Conservation (phyloP, 1,140 invertebrate genomes). For the Dinothrombium tinctorium region DNA sequence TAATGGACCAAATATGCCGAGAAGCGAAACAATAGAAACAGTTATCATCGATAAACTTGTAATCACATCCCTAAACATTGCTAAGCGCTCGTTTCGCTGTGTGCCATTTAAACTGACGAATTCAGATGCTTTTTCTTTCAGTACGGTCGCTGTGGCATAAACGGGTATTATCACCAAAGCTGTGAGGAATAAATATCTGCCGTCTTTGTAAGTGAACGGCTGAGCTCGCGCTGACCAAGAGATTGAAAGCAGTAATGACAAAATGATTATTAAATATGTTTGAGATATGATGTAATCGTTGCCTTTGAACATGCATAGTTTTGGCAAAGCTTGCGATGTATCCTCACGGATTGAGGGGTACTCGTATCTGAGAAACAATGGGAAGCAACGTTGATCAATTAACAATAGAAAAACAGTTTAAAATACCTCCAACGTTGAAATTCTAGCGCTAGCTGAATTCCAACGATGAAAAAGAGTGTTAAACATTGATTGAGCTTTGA, state of each 20-base stretch:
- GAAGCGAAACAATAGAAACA: constrained; percentile 17
- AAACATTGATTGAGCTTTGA: constrained; percentile 21
- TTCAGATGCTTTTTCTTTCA: background rate
- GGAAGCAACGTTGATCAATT: background rate
- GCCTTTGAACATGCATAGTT: background rate
- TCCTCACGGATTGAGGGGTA: background rate
- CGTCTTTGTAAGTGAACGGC: constrained; percentile 1
- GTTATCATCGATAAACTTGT: constrained; percentile 17
- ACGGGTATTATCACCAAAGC: background rate
- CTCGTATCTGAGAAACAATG: background rate
- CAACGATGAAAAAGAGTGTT: constrained; percentile 21
- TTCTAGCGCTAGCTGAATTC: constrained; percentile 21
- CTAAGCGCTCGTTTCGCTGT: background rate
- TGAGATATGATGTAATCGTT: background rate
- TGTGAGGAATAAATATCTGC: constrained; percentile 4
- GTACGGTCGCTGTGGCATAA: background rate
- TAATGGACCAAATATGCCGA: constrained; percentile 17
- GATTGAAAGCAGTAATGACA: background rate
- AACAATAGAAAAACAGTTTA: constrained; percentile 12
- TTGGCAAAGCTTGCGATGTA: background rate
- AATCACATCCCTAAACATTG: constrained; percentile 16
- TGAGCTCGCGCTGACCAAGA: background rate
- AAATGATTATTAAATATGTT: constrained; percentile 2
- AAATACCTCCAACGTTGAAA: constrained; percentile 19
- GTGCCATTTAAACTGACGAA: background rate